Percentiles rank a stretch among this genome's conserved stretches.
phyloP scores from a whole-genome alignment of 2,113 vertebrate species.

The Mugil cephalus region DNA sequence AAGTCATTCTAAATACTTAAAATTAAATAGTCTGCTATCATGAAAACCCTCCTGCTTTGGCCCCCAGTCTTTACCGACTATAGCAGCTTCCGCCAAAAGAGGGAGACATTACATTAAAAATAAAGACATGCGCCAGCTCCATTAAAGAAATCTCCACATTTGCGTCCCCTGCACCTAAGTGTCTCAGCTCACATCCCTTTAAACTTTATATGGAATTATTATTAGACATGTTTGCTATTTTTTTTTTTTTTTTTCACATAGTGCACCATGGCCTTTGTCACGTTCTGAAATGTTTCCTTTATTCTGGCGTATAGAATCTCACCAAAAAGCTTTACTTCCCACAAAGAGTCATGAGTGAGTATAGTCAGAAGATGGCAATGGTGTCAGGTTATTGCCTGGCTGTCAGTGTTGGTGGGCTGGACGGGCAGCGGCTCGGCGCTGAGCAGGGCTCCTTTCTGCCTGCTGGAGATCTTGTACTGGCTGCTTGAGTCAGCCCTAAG shows the following conservation, averaged over 20 bases:
- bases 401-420: conserved; percentile 67
- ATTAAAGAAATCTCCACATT: conserved; percentile 11
- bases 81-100: conserved; percentile 67
- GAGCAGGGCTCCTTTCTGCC: conserved; percentile 84
- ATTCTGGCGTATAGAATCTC: conserved; percentile 5
- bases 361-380: conserved; percentile 73
- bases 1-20: too few species aligned
- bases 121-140: not conserved
- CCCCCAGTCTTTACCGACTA: not conserved
- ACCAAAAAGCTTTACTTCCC: not conserved
- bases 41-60: not conserved
- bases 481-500: conserved; percentile 89
- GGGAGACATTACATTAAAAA: conserved; percentile 77
- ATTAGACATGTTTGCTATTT: not conserved
- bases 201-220: not conserved
- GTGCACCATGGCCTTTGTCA: not conserved
- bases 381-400: conserved; percentile 63
- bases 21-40: not conserved
- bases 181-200: conserved; percentile 18
- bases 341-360: conserved; percentile 43
- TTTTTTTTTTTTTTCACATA: not conserved
- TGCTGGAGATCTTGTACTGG: conserved; percentile 90
- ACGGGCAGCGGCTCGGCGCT: conserved; percentile 47
- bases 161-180: not conserved
- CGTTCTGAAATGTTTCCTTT: conserved; percentile 17